phyloP scores from a whole-genome alignment of 2,888 invertebrate species.

The Chrysolina americana region DNA sequence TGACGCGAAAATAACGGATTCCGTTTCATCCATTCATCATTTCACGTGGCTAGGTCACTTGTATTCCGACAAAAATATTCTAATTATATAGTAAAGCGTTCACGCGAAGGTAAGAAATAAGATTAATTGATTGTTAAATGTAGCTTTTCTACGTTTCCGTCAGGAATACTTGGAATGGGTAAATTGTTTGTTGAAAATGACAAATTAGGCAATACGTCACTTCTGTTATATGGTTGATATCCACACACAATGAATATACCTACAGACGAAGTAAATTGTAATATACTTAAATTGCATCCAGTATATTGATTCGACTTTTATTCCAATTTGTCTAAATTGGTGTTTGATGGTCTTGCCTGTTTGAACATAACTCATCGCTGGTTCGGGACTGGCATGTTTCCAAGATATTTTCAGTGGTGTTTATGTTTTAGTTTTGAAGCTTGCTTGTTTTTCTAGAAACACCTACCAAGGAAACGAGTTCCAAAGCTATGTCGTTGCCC shows the following conservation, averaged over 20 bases:
- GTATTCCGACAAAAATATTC: slow-evolving; percentile 49
- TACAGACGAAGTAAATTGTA: not conserved
- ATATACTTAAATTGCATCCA: not conserved
- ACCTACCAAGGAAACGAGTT: too few relatives aligned
- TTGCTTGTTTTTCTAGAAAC: too few relatives aligned
- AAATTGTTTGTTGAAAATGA: slow-evolving; percentile 23
- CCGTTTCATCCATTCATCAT: slow-evolving; percentile 3
- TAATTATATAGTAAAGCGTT: slow-evolving; percentile 56
- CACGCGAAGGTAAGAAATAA: slow-evolving; percentile 55
- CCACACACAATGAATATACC: not conserved
- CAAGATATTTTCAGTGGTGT: too few relatives aligned
- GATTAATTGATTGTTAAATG: slow-evolving; percentile 62
- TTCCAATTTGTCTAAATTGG: not conserved
- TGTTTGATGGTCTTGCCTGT: too few relatives aligned
- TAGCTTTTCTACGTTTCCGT: slow-evolving; percentile 30
- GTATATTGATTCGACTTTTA: not conserved
- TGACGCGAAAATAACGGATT: slow-evolving; percentile 25
- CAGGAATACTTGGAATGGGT: slow-evolving; percentile 8
- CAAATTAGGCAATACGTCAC: slow-evolving; percentile 21
- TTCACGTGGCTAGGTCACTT: slow-evolving; percentile 3
- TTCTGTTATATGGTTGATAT: not conserved
- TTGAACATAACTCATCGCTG: too few relatives aligned
- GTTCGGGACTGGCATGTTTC: too few relatives aligned
- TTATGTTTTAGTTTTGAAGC: too few relatives aligned
- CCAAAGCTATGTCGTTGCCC: too few relatives aligned